Percentiles rank a stretch among this genome's conserved stretches.
phyloP scores from a whole-genome alignment of 2,888 invertebrate species.

The Cataglyphis albicans region DNA sequence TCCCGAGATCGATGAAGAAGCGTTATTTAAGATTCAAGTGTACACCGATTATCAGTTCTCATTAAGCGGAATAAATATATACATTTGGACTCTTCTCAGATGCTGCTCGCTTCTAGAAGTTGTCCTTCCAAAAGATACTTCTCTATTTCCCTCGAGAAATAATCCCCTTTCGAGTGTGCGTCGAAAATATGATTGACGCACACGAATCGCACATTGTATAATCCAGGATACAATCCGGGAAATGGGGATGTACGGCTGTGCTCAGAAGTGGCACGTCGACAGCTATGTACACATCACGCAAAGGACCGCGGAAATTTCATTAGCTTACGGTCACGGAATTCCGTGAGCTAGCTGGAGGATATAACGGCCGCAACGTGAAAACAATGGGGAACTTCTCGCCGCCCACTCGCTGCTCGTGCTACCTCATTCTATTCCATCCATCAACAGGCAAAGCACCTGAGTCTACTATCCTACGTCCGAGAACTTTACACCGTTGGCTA shows the following conservation, averaged over 20 bases:
- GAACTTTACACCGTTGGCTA: constrained; percentile 30
- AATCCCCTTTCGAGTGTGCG: neutral
- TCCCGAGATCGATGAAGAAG: too few relatives aligned
- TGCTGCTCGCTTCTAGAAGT: too few relatives aligned
- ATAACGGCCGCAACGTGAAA: constrained; percentile 40
- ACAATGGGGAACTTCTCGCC: constrained; percentile 40
- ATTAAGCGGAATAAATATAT: neutral
- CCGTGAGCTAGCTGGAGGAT: constrained; percentile 29
- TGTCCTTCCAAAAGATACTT: too few relatives aligned
- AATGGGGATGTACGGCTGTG: constrained; percentile 31
- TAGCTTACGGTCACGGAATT: constrained; percentile 53
- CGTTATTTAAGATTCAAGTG: neutral
- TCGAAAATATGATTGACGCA: neutral
- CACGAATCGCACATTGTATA: neutral
- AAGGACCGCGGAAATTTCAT: constrained; percentile 58
- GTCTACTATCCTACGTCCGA: constrained; percentile 24
- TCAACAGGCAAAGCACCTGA: constrained; percentile 42
- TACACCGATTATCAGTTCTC: neutral
- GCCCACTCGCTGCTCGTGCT: constrained; percentile 14
- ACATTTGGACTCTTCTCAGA: neutral
- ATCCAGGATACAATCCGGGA: constrained; percentile 11
- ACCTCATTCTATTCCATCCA: constrained; percentile 14
- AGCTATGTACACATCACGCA: constrained; percentile 31
- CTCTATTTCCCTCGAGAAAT: neutral
- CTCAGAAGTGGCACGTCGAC: constrained; percentile 24